A percentile compares a stretch with the other conserved stretches of the same genome.
phyloP scores from a whole-genome alignment of 2,888 invertebrate species.

The Rugalucina vietnamica region DNA sequence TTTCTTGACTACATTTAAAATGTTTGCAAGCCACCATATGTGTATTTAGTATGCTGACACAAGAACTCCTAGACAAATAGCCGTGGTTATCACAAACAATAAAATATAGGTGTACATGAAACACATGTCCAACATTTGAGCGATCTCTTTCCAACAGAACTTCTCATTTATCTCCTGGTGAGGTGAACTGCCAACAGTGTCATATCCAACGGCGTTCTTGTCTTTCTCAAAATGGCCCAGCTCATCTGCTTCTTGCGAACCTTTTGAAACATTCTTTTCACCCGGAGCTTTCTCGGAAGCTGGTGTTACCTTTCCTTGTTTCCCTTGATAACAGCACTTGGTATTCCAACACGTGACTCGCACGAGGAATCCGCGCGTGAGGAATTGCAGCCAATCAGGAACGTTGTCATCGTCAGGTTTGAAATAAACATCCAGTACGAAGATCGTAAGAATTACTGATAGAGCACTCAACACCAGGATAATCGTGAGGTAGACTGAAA shows the following conservation, averaged over 20 bases:
- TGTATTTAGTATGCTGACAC: neutral
- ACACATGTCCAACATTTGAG: constrained; percentile 53
- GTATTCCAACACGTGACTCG: constrained; percentile 51
- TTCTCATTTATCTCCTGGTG: constrained; percentile 14
- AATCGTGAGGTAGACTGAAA: constrained; percentile 57
- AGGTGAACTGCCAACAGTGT: neutral
- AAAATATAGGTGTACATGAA: constrained; percentile 55
- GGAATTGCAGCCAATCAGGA: constrained; percentile 40
- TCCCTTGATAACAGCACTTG: neutral
- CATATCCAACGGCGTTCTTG: neutral
- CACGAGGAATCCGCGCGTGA: constrained; percentile 43
- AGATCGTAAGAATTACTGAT: constrained; percentile 55
- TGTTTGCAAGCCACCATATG: too few species aligned
- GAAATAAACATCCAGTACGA: constrained; percentile 58
- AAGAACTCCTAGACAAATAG: constrained; percentile 31
- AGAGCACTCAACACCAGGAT: constrained; percentile 55
- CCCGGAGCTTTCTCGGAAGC: neutral
- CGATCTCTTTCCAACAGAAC: constrained; percentile 57
- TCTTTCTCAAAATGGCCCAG: neutral
- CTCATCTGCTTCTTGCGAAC: neutral
- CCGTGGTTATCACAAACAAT: constrained; percentile 10
- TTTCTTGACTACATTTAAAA: too few species aligned
- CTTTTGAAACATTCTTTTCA: neutral
- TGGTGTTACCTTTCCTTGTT: neutral
- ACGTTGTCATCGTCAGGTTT: constrained; percentile 56